Evolutionary conservation across 2,888 invertebrate genomes (phyloP), one percentile per base, ranked within the genome.

Genomic region (Drosophila paranaensis): DNA sequence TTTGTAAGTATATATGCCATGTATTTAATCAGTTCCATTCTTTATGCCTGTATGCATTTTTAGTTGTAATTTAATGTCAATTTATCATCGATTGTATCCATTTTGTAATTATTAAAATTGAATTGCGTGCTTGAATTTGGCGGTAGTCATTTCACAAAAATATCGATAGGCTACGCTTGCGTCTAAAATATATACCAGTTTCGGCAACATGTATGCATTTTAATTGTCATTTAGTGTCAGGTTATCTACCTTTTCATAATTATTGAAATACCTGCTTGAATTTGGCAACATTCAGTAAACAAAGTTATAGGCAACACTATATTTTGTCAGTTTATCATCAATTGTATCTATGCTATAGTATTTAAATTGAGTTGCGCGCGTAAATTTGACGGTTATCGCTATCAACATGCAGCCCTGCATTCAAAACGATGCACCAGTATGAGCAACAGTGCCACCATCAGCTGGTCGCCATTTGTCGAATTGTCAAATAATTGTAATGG

Each of bases 331-430:
- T n/a, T 53, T n/a, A 16, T 13, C 13, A 13, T 16, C 9, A 16
- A 14, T 14, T 39, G 39, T 2, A 39, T 14, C 11, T 98, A 0
- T 27, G 4, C 30, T 8, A 33, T 8, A 33, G 30, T 33, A 99
- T 35, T 98, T 99, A 46, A 61, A 99, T 98, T 43, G 97, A 98
- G n/a, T 40, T 51, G 25, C 53, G 11, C 35, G 27, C 50, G 61
- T 48, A 9, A 57, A 40, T 56, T 14, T 11, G 1, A 43, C 71
- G 50, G 39, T 5, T 2, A 2, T 6, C 2, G 10, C 5, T 42
- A 58, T 69, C 70, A 53, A 60, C 53, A n/a, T 10, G n/a, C 25
- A 45, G 4, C 6, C 6, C 5, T 37, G 35, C 11, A 37, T 20
- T 8, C 3, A 13, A 16, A 16, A 0, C 65, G 51, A 65, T 65